phyloP scores from a whole-genome alignment of 2,113 vertebrate genomes.

The Ramphastos sulfuratus region DNA sequence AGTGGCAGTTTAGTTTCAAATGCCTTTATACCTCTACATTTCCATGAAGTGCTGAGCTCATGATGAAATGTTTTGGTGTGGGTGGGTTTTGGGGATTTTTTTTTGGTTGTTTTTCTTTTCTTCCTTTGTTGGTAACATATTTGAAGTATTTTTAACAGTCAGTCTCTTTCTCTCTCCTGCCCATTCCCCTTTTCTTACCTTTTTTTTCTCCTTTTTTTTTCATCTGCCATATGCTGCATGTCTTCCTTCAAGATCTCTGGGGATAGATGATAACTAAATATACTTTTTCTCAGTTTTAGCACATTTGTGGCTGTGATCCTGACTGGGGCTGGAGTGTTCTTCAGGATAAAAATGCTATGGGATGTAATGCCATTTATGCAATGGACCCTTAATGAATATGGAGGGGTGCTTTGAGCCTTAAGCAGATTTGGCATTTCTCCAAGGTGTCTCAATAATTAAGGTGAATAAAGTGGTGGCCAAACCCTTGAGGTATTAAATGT shows the following conservation, averaged over 20 bases:
- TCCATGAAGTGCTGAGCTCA: not conserved
- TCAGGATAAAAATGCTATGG: slow-evolving; percentile 15
- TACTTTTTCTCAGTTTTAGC: slow-evolving; percentile 35
- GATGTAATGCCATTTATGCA: not conserved
- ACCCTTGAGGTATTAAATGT: not conserved
- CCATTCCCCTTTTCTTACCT: not conserved
- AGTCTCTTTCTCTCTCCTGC: not conserved
- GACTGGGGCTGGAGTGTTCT: not conserved
- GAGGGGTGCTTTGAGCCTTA: not conserved
- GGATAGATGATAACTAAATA: slow-evolving; percentile 46
- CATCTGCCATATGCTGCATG: slow-evolving; percentile 6
- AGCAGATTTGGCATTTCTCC: not conserved
- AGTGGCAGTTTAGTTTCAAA: not conserved
- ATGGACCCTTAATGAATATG: not conserved
- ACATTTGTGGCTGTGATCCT: not conserved
- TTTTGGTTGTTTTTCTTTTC: too few relatives aligned
- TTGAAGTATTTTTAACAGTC: slow-evolving; percentile 13
- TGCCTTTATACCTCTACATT: not conserved
- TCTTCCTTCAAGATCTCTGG: slow-evolving; percentile 12
- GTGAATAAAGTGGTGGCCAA: not conserved
- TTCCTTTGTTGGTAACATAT: not conserved
- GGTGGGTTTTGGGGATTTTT: too few relatives aligned
- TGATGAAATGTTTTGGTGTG: not conserved
- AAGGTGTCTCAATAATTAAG: not conserved
- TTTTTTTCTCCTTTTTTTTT: not conserved